Evolutionary conservation across 2,797 vertebrate genomes (phyloP), one percentile per base, ranked within the genome.

Genomic region (Rallus crepitans): DNA sequence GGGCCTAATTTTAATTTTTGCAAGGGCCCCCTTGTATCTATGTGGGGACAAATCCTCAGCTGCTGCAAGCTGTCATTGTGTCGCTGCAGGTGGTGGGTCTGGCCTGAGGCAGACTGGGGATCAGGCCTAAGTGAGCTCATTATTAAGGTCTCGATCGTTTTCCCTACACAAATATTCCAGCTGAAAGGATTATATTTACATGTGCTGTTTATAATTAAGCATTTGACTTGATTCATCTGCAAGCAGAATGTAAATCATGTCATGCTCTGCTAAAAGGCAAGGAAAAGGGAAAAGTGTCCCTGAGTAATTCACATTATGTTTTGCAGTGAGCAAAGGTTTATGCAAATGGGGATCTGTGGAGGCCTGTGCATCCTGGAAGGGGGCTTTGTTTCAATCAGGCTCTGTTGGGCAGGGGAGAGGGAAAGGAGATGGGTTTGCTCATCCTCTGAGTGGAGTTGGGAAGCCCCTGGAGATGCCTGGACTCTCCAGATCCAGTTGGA

Each of bases 171-270:
- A 82, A 92, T 83, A 94, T 48, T 91, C 66, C 60, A 82, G 63
- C 56, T 90, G 77, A 88, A 96, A 91, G 42, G 72, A 50, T 97
- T 89, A 19, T 90, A 80, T 95, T 91, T 94, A 91, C 66, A 91
- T 93, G 70, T 87, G 57, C 84, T 93, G 16, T 89, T 94, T 91
- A 90, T 90, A 95, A 95, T 95, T 87, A 88, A 94, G 30, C 66
- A 82, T 93, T 87, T 90, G n/a, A 40, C 87, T 93, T 50, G 73
- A 72, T 78, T 94, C 0, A 23, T 45, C 80, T 47, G 63, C 82
- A 94, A 95, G 86, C 25, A 33, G 87, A 79, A 82, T 59, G 71
- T 42, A 87, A 93, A 92, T 92, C 11, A 5, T n/a, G 18, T 56
- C 82, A 89, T 57, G 50, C 68, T 87, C 73, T 16, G 15, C 68